Evolutionary conservation across 2,113 vertebrate genomes (phyloP).

Genomic region (Lophotis ruficrista): DNA sequence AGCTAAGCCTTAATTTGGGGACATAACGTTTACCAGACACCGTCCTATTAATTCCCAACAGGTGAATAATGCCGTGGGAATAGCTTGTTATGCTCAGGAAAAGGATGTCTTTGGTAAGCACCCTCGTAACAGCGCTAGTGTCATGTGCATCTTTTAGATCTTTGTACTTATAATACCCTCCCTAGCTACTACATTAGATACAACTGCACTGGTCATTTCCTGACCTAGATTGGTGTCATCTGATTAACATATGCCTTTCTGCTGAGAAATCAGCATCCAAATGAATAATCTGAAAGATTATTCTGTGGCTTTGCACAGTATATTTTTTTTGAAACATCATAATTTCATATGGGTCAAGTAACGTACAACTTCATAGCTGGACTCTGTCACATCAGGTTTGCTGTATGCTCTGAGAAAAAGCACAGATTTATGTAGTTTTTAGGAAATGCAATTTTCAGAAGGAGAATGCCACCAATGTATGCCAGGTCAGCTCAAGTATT

Average conservation of each 20-base stretch:
- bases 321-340: neutral
- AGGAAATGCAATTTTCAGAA: neutral
- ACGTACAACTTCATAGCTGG: neutral
- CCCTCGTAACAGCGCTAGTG: accelerated
- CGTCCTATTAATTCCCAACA: neutral
- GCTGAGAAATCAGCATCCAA: neutral
- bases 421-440: neutral
- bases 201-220: neutral
- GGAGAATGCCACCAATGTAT: neutral
- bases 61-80: neutral
- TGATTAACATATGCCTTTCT: neutral
- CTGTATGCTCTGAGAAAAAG: neutral
- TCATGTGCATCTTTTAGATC: neutral
- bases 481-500: neutral
- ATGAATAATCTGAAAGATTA: neutral
- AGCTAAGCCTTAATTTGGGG: neutral
- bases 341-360: neutral
- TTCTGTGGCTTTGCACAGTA: neutral
- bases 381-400: neutral
- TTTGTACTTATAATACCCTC: neutral
- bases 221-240: neutral
- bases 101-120: neutral
- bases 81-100: neutral
- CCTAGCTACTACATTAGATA: neutral
- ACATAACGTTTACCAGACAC: neutral